Base-by-base conservation (phyloP, 2,113 vertebrate genomes). In the Rhinogobius similis region DNA sequence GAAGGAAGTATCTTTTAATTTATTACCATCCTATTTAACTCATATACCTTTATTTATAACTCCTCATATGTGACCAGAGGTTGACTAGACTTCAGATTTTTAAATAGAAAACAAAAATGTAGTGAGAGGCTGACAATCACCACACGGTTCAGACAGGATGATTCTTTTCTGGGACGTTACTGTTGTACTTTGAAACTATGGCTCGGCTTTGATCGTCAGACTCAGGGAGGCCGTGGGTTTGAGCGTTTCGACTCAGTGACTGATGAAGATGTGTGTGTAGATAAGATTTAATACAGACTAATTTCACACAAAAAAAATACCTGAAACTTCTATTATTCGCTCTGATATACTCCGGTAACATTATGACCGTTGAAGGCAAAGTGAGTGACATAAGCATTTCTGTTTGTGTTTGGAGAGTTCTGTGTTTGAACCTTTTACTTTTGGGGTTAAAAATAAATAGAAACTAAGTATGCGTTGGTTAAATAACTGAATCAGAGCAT, bases 141-240 rank as follows among this genome's bases (percentile, higher is more conserved):
- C 44, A 53, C 52, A 13, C 12, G 52, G 52, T 14, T 55, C 21
- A 55, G 52, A 24, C 12, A 68, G 36, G 65, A 56, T n/a, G n/a
- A 41, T 64, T 38, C 29, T 26, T 29, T 44, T 39, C 20, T 38
- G 14, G 29, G 32, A 43, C 14, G 44, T 44, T 79, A 75, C 62
- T 59, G 29, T 56, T 29, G 52, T 70, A 58, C 70, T 73, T 72
- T 75, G 41, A 67, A 73, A 81, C 14, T 55, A 56, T 73, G 23
- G 79, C 77, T 80, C 69, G 65, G 12, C 23, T 73, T 55, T 78
- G 77, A 82, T 88, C 65, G 75, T 59, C 70, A 87, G 89, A 90
- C 89, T 93, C 89, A 89, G 91, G 91, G 88, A 91, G 86, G 86
- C 75, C 43, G 84, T 73, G 77, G 77, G 61, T 84, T 21, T 41